These are phyloP conservation scores for Glaucomys volans DNA, from an alignment of 2,113 vertebrate species.

Conservation along the genomic window DNA sequence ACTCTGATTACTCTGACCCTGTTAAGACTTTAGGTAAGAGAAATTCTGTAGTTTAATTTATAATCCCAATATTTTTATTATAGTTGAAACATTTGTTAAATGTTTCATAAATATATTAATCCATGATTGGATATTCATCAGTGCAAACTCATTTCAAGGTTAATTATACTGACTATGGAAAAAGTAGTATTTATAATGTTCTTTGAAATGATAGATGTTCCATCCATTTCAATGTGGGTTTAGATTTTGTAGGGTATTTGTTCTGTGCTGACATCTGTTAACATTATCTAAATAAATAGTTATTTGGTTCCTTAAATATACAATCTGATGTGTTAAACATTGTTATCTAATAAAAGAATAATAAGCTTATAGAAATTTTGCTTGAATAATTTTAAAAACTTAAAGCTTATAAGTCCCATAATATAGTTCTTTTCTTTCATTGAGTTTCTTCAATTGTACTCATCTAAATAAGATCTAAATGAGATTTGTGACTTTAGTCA, in stretches of 20 bases:
- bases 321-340: background rate
- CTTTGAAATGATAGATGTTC: background rate
- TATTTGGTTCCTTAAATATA: constrained; percentile 24
- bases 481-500: constrained; percentile 20
- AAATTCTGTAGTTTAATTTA: constrained; percentile 10
- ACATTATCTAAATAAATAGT: background rate
- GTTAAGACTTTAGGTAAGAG: constrained; percentile 94
- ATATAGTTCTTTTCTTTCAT: constrained; percentile 5
- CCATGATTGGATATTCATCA: constrained; percentile 17
- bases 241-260: background rate
- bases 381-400: background rate
- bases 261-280: background rate
- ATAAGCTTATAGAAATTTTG: background rate
- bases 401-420: background rate
- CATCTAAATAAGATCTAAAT: background rate
- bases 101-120: background rate
- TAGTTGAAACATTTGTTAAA: constrained; percentile 12
- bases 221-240: background rate
- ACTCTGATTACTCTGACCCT: constrained; percentile 96
- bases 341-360: background rate
- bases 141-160: constrained; percentile 55
- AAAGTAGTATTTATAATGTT: constrained; percentile 15
- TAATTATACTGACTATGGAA: background rate
- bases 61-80: constrained; percentile 42
- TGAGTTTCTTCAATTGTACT: background rate